phyloP scores from a whole-genome alignment of 1,140 invertebrate species.

The Drosophila willistoni region DNA sequence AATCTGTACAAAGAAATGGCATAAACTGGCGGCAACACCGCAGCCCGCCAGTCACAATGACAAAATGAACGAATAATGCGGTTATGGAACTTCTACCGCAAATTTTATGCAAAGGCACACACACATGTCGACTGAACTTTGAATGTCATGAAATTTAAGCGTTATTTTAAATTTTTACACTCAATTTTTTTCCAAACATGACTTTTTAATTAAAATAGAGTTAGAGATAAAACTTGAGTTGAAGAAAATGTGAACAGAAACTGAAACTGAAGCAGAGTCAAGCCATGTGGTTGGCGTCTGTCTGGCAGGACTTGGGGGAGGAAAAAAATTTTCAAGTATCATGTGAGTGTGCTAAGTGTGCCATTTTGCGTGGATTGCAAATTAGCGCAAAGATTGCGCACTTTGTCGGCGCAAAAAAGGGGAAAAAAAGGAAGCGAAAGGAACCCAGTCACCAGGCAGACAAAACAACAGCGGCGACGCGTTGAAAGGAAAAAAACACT shows the following conservation, averaged over 20 bases:
- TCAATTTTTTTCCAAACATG: slow-evolving; percentile 40
- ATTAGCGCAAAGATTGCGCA: slow-evolving; percentile 10
- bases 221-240: background rate
- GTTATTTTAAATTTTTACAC: slow-evolving; percentile 24
- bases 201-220: slow-evolving; percentile 56
- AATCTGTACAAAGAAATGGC: slow-evolving; percentile 59
- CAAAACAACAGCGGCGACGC: background rate
- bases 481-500: slow-evolving; percentile 35
- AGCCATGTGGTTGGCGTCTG: background rate
- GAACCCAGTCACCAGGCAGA: background rate
- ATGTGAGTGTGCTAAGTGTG: slow-evolving; percentile 10
- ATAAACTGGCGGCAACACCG: slow-evolving; percentile 46
- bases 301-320: background rate
- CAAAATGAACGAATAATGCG: slow-evolving; percentile 55
- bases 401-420: slow-evolving; percentile 2
- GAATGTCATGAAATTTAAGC: background rate
- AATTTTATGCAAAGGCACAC: slow-evolving; percentile 31
- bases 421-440: slow-evolving; percentile 19
- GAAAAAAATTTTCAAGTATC: slow-evolving; percentile 1
- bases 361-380: slow-evolving; percentile 11
- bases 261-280: background rate
- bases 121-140: background rate
- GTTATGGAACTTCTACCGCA: slow-evolving; percentile 35
- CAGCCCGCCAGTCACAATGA: slow-evolving; percentile 35
- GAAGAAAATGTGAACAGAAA: background rate